Conservation (phyloP, 37 sponge, comb jelly and placozoan species). For the Mnemiopsis leidyi region DNA sequence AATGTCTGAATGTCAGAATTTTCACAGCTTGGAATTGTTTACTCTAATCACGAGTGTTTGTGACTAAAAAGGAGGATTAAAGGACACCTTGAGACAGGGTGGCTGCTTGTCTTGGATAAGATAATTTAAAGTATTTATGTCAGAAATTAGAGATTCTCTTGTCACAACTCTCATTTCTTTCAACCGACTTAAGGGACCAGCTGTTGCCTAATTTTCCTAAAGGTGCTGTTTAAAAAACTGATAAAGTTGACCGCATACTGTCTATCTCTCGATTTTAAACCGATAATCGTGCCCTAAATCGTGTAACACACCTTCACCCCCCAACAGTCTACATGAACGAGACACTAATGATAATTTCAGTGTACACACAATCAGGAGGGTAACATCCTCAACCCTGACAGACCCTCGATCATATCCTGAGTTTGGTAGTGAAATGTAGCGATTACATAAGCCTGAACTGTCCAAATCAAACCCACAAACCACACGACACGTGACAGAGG, state of each 20-base stretch:
- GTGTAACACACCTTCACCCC: too few relatives aligned
- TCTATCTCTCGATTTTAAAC: not conserved
- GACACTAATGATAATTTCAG: too few relatives aligned
- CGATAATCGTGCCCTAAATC: too few relatives aligned
- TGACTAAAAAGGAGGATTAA: not conserved
- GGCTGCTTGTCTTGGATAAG: not conserved
- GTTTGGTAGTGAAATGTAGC: not conserved
- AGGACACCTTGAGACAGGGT: not conserved
- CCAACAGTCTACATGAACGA: too few relatives aligned
- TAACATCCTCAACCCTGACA: not conserved
- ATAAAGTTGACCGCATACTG: too few relatives aligned
- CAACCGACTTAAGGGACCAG: not conserved
- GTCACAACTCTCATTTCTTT: not conserved
- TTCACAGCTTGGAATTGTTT: not conserved
- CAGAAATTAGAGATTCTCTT: not conserved
- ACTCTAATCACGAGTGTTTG: not conserved
- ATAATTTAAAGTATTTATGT: not conserved
- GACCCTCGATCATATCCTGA: not conserved
- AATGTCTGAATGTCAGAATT: not conserved
- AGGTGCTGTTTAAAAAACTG: not conserved
- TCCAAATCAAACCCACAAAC: not conserved
- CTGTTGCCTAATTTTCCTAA: not conserved
- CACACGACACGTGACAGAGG: too few relatives aligned
- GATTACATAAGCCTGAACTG: not conserved
- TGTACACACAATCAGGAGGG: too few relatives aligned